phyloP scores from a whole-genome alignment of 1,140 invertebrate species.

The Zaprionus kolodkinae region DNA sequence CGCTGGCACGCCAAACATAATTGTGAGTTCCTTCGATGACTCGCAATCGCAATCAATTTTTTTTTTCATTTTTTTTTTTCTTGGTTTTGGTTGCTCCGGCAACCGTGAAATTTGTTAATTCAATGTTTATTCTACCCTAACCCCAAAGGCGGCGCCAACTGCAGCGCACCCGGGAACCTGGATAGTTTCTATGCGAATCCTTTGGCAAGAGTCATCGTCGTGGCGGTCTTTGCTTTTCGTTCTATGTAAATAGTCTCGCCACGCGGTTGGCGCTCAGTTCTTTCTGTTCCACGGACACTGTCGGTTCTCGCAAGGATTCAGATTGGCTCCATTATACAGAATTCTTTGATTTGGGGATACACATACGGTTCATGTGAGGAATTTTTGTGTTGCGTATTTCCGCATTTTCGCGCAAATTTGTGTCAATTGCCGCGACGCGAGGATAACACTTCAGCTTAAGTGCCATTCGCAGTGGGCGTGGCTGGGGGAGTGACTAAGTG shows the following conservation, averaged over 20 bases:
- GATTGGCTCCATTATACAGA: constrained; percentile 1
- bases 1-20: constrained; percentile 73
- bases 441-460: constrained; percentile 23
- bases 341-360: constrained; percentile 23
- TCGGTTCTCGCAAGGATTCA: constrained; percentile 43
- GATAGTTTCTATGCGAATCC: constrained; percentile 43
- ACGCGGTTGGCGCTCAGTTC: constrained; percentile 59
- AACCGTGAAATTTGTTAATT: constrained; percentile 84
- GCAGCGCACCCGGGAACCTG: constrained; percentile 31
- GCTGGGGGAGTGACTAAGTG: constrained; percentile 15
- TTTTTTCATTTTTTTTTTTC: constrained; percentile 1
- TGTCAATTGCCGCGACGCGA: constrained; percentile 65
- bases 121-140: constrained; percentile 76
- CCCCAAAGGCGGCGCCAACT: constrained; percentile 42
- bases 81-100: constrained; percentile 59
- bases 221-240: constrained; percentile 23
- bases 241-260: constrained; percentile 47
- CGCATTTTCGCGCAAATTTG: constrained; percentile 73
- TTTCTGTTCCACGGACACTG: constrained; percentile 49
- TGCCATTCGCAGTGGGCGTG: constrained; percentile 46
- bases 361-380: constrained; percentile 22
- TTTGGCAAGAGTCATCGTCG: constrained; percentile 15
- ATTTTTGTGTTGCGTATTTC: constrained; percentile 68
- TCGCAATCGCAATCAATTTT: constrained; percentile 71
- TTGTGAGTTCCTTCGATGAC: constrained; percentile 61